Percentiles rank a stretch among this genome's conserved stretches.
Evolutionary conservation across 2,888 invertebrate genomes (phyloP).

Genomic region (Dinocampus coccinellae): DNA sequence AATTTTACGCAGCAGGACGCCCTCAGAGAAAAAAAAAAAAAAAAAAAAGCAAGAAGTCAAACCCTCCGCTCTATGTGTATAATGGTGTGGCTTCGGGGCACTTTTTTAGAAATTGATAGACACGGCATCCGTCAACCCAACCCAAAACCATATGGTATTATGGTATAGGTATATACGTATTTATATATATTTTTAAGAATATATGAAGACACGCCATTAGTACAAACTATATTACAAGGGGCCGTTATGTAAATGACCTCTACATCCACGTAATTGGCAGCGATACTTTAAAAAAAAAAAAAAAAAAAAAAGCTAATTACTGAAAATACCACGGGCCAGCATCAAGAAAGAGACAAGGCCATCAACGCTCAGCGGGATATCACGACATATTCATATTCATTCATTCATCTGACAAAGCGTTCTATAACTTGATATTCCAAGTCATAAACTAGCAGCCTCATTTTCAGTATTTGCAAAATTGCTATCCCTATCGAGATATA

Average conservation of each 20-base stretch:
- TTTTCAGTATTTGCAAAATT: background rate
- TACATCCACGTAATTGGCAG: slow-evolving; percentile 61
- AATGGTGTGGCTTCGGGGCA: slow-evolving; percentile 30
- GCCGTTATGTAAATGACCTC: slow-evolving; percentile 65
- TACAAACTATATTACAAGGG: slow-evolving; percentile 52
- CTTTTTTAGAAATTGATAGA: slow-evolving; percentile 66
- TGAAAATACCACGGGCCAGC: slow-evolving; percentile 48
- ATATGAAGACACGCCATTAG: slow-evolving; percentile 53
- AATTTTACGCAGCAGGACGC: slow-evolving; percentile 68
- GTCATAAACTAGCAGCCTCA: background rate
- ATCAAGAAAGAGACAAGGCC: slow-evolving; percentile 49
- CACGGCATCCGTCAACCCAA: slow-evolving; percentile 46
- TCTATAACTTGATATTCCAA: background rate
- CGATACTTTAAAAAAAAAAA: slow-evolving; percentile 57
- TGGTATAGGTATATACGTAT: background rate
- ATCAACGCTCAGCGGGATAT: slow-evolving; percentile 58
- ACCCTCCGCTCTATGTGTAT: slow-evolving; percentile 4
- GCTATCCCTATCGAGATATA: background rate
- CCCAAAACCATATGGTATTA: background rate
- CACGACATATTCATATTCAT: slow-evolving; percentile 52
- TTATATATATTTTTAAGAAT: background rate
- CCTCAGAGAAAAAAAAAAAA: slow-evolving; percentile 36
- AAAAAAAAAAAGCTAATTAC: slow-evolving; percentile 65
- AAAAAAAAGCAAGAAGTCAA: slow-evolving; percentile 1
- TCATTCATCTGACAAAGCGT: background rate